Conservation (phyloP, 2,113 vertebrate genomes). For the Oncorhynchus mykiss region DNA sequence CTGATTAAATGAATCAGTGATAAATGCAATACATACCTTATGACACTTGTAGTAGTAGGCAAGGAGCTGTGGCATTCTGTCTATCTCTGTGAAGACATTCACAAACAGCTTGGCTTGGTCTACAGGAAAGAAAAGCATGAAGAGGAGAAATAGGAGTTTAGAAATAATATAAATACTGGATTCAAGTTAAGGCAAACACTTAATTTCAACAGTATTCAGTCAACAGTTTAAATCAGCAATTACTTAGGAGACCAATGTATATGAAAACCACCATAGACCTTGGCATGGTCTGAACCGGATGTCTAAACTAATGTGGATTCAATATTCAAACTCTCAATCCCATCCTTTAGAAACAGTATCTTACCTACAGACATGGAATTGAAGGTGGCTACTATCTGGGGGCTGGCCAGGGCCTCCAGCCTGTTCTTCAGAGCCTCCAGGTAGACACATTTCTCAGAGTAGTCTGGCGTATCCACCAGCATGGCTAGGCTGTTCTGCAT, state of each 20-base stretch:
- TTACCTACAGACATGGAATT: slow-evolving; percentile 86
- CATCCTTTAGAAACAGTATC: slow-evolving; percentile 31
- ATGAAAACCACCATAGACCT: not conserved
- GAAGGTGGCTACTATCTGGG: slow-evolving; percentile 91
- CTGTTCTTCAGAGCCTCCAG: slow-evolving; percentile 95
- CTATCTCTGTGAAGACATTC: slow-evolving; percentile 93
- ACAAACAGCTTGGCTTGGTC: slow-evolving; percentile 94
- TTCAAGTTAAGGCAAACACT: too few species aligned
- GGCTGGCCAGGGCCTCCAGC: slow-evolving; percentile 91
- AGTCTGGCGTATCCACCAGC: slow-evolving; percentile 94
- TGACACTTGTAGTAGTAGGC: slow-evolving; percentile 98
- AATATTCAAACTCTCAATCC: too few species aligned
- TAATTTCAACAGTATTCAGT: too few species aligned
- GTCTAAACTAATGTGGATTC: not conserved
- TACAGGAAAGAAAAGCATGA: slow-evolving; percentile 49
- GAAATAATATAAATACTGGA: too few species aligned
- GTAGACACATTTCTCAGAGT: slow-evolving; percentile 96
- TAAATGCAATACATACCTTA: slow-evolving; percentile 75
- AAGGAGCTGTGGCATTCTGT: slow-evolving; percentile 95
- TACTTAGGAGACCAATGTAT: too few species aligned
- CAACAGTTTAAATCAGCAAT: too few species aligned
- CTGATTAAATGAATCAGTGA: not conserved
- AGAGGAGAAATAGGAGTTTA: too few species aligned
- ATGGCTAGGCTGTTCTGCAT: slow-evolving; percentile 96
- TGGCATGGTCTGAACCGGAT: not conserved